Evolutionary conservation across 2,113 vertebrate genomes (phyloP).

Genomic region (Pomatostomus ruficeps): DNA sequence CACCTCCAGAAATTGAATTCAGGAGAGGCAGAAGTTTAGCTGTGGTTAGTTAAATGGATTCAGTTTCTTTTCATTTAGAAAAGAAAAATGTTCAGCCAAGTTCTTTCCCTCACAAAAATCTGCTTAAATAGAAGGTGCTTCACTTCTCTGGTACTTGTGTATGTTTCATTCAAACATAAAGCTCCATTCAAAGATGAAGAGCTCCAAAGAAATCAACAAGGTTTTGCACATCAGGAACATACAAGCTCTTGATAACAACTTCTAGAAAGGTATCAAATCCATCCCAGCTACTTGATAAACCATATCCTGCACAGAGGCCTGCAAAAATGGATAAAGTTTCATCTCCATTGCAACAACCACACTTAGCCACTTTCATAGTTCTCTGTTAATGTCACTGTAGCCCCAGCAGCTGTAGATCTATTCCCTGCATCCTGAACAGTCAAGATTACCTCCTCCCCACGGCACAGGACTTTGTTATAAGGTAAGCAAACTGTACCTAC

Average conservation of each 20-base stretch:
- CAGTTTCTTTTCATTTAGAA: background rate
- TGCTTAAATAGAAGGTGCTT: background rate
- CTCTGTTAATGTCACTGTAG: background rate
- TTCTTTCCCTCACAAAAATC: background rate
- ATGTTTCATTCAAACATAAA: background rate
- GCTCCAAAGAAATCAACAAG: background rate
- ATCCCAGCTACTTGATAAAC: background rate
- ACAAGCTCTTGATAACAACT: background rate
- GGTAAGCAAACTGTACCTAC: background rate
- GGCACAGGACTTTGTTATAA: background rate
- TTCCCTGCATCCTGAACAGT: background rate
- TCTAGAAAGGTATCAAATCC: background rate
- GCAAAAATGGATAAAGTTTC: background rate
- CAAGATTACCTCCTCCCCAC: background rate
- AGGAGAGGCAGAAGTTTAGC: background rate
- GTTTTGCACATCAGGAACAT: background rate
- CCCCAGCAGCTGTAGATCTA: background rate
- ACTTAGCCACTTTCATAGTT: background rate
- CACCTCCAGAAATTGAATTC: background rate
- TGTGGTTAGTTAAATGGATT: background rate
- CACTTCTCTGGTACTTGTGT: background rate
- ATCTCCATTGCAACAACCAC: background rate
- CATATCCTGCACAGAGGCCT: background rate
- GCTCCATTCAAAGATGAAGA: background rate
- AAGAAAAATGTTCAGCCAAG: background rate